Percentiles rank a stretch among this genome's conserved stretches.
Evolutionary conservation across 2,888 invertebrate species (phyloP).

Genomic region (Lycia hirtaria): DNA sequence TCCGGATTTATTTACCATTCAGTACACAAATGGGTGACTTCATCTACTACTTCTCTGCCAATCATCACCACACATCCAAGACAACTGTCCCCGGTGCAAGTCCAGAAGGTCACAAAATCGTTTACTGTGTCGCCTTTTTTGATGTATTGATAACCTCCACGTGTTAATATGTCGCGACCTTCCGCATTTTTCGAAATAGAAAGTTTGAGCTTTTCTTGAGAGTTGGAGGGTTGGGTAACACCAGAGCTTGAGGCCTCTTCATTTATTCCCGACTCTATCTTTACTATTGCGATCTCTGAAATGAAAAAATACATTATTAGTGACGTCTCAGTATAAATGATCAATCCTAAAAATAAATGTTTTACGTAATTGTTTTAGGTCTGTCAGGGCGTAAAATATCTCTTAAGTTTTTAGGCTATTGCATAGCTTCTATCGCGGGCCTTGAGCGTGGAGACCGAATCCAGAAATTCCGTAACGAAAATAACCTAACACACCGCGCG

Average conservation of each 20-base stretch:
- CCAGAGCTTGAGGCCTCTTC: not conserved
- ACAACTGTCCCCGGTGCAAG: not conserved
- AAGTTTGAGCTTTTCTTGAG: not conserved
- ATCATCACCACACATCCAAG: not conserved
- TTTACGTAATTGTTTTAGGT: too few relatives aligned
- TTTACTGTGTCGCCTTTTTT: not conserved
- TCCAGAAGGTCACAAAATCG: not conserved
- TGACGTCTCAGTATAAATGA: too few relatives aligned
- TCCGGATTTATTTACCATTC: too few relatives aligned
- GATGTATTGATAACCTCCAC: not conserved
- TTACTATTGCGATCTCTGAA: not conserved
- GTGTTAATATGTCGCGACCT: not conserved
- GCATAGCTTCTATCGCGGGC: too few relatives aligned
- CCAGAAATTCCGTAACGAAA: too few relatives aligned
- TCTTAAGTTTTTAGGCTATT: too few relatives aligned
- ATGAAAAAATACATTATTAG: too few relatives aligned
- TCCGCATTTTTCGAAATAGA: not conserved
- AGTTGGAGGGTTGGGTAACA: not conserved
- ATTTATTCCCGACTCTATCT: not conserved
- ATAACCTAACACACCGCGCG: too few relatives aligned
- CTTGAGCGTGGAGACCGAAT: too few relatives aligned
- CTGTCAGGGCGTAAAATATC: too few relatives aligned
- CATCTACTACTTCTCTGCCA: not conserved
- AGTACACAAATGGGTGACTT: not conserved
- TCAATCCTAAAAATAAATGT: too few relatives aligned